Conservation (phyloP, 2,113 vertebrate species). For the Hymenochirus boettgeri region DNA sequence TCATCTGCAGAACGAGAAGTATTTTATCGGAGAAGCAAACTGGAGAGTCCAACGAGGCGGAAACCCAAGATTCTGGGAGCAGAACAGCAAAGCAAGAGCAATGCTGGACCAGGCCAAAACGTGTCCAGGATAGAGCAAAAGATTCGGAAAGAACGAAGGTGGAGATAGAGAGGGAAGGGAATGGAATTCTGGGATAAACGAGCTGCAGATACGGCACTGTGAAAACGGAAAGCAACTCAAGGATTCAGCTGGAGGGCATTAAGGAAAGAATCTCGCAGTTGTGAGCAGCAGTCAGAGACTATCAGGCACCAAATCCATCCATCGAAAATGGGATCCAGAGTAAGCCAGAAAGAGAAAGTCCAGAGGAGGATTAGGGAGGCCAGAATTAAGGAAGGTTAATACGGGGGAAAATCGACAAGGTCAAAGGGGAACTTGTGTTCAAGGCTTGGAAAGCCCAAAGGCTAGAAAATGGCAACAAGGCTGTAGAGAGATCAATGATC, state of each 20-base stretch:
- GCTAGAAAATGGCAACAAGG: constrained; percentile 87
- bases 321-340: constrained; percentile 82
- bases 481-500: constrained; percentile 85
- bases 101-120: constrained; percentile 79
- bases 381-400: constrained; percentile 86
- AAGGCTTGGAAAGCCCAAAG: constrained; percentile 87
- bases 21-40: constrained; percentile 78
- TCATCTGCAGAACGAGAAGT: constrained; percentile 86
- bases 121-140: constrained; percentile 83
- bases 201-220: constrained; percentile 92
- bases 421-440: constrained; percentile 79
- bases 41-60: constrained; percentile 75
- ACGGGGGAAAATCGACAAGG: constrained; percentile 79
- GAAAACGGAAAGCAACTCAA: constrained; percentile 92
- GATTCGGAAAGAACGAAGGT: constrained; percentile 85
- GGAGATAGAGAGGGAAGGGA: constrained; percentile 95
- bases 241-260: constrained; percentile 87
- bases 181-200: constrained; percentile 95
- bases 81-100: constrained; percentile 61
- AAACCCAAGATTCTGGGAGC: constrained; percentile 79
- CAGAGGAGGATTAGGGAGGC: constrained; percentile 80
- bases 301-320: constrained; percentile 72
- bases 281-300: constrained; percentile 80
- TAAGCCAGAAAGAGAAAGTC: constrained; percentile 81
- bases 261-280: constrained; percentile 73